Base-by-base conservation (phyloP, 2,888 invertebrate species). In the Ophion ventricosus region DNA sequence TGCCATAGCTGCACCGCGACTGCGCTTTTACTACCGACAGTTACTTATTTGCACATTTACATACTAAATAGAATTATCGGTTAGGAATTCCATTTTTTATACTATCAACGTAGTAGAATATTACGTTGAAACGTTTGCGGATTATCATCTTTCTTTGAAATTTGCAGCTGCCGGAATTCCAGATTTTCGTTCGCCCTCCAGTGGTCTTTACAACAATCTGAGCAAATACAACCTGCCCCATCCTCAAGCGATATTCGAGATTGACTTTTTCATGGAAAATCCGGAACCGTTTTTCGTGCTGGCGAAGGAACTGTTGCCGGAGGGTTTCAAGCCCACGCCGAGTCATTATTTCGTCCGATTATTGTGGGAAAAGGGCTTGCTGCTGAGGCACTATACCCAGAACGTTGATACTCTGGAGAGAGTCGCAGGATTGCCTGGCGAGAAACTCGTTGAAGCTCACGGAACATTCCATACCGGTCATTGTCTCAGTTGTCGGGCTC, bases 381-480 rank as follows among this genome's bases (percentile, higher is more conserved):
- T 97, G 0, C 92, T 96, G 10, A 95, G 97, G 20, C 97, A 97
- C 92, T 97, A 97, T 89, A 97, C 97, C 0, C 97, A 99, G 94
- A 99, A 99, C 93, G 98, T 99, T 87, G 99, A 99, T 93, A 98
- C 98, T 0, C 93, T 99, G 85, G 99, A 99, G 93, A 94, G 98
- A 87, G 95, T 97, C 2, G 97, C 98, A 10, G 97, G 97, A 1
- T 94, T 99, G 78, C 96, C 97, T 0, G 96, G 95, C 1, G 97
- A 98, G 0, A 98, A 97, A 92, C 93, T 99, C 35, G 97, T 99
- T 0, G 98, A 99, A 93, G 99, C 99, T 1, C 99, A 99, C 91
- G 99, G 99, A 0, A 97, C 98, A 0, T 98, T 99, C 92, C 95
- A 96, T 91, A 97, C 97, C 0, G 97, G 97, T 69, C 98, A 97